These are phyloP conservation scores for Kryptolebias ocellatus DNA, from an alignment of 2,797 vertebrate genomes.

Conservation along the genomic window DNA sequence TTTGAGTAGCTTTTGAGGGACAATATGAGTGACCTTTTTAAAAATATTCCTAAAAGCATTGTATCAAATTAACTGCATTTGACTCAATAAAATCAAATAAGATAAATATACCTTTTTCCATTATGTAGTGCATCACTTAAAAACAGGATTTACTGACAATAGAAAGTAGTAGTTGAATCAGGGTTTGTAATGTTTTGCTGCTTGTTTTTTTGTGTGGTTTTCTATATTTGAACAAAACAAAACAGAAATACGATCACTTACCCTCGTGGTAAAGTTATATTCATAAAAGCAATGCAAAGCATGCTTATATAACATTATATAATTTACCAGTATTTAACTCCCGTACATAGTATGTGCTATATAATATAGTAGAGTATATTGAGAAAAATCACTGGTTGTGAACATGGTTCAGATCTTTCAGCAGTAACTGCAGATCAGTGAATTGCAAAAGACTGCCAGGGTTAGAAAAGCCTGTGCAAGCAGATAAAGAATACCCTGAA, in stretches of 20 bases:
- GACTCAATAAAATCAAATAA: neutral
- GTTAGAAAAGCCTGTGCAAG: constrained; percentile 34
- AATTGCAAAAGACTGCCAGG: constrained; percentile 52
- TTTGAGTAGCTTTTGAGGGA: constrained; percentile 16
- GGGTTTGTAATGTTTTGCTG: neutral
- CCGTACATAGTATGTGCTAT: no score
- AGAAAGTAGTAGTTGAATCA: neutral
- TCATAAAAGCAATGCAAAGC: neutral
- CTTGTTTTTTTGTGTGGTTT: neutral
- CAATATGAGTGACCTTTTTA: no score
- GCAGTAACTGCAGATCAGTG: constrained; percentile 57
- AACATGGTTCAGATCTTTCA: constrained; percentile 35
- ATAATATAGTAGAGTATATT: constrained; percentile 16
- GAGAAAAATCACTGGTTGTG: constrained; percentile 30
- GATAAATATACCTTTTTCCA: no score
- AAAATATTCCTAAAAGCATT: no score
- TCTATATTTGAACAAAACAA: neutral
- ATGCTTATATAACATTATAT: no score
- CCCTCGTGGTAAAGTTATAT: constrained; percentile 15
- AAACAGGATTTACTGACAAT: neutral
- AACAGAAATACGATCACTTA: constrained; percentile 1
- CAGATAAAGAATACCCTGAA: constrained; percentile 38
- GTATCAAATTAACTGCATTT: constrained; percentile 16
- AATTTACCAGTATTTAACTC: no score
- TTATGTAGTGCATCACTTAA: neutral